Conservation (phyloP, 2,888 invertebrate species). For the Augochlorella aurata region DNA sequence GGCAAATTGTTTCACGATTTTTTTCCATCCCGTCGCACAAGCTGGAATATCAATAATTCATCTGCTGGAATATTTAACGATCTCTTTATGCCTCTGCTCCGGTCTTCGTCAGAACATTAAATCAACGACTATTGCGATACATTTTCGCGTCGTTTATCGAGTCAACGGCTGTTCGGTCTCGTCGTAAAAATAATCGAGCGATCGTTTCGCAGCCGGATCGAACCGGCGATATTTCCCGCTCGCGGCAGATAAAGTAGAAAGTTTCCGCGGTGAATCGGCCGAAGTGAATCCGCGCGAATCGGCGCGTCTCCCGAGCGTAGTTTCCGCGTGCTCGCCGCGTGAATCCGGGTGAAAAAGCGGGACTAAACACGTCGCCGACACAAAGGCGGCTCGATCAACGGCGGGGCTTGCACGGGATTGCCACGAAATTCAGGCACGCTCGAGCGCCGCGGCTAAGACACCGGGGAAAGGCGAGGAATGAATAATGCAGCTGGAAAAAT, state of each 20-base stretch:
- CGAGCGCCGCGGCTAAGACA: constrained; percentile 19
- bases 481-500: constrained; percentile 62
- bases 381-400: constrained; percentile 40
- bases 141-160: background rate
- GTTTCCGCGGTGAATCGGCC: background rate
- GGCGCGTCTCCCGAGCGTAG: background rate
- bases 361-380: constrained; percentile 17
- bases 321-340: background rate
- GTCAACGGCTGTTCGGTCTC: no score
- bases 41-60: no score
- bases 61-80: no score
- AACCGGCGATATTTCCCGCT: background rate
- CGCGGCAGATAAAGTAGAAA: background rate
- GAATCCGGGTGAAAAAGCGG: constrained; percentile 20
- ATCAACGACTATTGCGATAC: no score
- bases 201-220: background rate
- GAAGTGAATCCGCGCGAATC: no score
- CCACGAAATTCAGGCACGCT: constrained; percentile 46
- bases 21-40: no score
- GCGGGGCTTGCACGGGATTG: constrained; percentile 37
- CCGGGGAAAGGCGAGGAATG: constrained; percentile 40
- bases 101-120: no score
- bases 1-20: no score
- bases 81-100: no score
- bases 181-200: background rate